Conservation (phyloP, 92 coral and sea anemone genomes). For the Heteractis magnifica region DNA sequence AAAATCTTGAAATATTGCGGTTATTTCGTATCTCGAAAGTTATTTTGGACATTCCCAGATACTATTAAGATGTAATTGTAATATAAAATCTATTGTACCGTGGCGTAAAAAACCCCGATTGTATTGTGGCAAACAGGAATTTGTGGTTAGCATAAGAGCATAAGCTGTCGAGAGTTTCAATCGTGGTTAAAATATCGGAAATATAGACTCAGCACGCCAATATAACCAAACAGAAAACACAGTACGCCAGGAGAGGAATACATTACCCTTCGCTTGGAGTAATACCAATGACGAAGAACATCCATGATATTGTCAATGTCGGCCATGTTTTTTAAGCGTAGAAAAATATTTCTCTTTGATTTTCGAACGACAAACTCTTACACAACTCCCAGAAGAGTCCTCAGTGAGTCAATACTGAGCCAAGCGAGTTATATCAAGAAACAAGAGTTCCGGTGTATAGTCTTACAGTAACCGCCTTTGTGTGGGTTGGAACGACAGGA, state of each 20-base stretch:
- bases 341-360: background rate
- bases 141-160: background rate
- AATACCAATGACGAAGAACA: conserved; percentile 42
- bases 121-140: background rate
- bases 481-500: conserved; percentile 7
- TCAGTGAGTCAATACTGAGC: background rate
- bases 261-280: conserved; percentile 38
- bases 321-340: conserved; percentile 25
- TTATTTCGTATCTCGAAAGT: background rate
- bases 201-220: background rate
- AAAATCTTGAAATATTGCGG: background rate
- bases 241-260: background rate
- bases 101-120: background rate
- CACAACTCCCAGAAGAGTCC: conserved; percentile 4
- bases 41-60: background rate
- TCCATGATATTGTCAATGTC: conserved; percentile 49
- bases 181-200: conserved; percentile 3
- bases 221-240: background rate
- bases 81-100: background rate
- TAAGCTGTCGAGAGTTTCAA: background rate
- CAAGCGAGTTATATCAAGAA: background rate
- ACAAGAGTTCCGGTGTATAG: background rate
- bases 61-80: background rate
- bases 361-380: background rate
- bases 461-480: background rate